Evolutionary conservation across 1,140 invertebrate genomes (phyloP), one percentile per base, ranked within the genome.

Genomic region (Heliothis subflexa): DNA sequence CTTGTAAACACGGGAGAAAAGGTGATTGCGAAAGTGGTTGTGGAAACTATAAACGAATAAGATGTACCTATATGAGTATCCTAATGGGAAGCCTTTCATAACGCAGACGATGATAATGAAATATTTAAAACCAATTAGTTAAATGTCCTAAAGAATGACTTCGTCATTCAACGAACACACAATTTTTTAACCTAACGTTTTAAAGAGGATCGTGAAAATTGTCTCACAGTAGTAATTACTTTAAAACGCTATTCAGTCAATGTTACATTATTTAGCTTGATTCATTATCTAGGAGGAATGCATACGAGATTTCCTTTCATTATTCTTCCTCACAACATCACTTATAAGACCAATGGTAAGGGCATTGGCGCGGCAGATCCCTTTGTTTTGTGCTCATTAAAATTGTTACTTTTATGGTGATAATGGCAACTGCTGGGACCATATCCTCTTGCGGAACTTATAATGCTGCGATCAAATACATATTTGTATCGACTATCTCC

Each of bases 301-400:
- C 7, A 33, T 33, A 7, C 3, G 33, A 33, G 33, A 28, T 33
- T 57, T 57, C 14, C 50, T 57, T 21, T 2, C 18, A 3, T 28
- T 5, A 55, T n/a, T 45, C 61, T 13, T 28, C 14, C 14, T 40
- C 13, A 25, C 33, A 33, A 11, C 18, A 57, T 73, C 18, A 47
- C 33, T 7, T 13, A 16, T 33, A 28, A 5, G 25, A 59, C 76
- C 11, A 40, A 40, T 73, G 54, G 70, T 81, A 79, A 12, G 18
- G 54, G 62, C 61, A 21, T 16, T 21, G 54, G 47, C 12, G 75
- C 76, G 77, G 71, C 40, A 54, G 72, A 70, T 52, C 78, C 82
- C 85, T 87, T 91, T 91, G 85, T 88, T 89, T 86, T 83, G 81
- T 78, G 85, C 87, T 90, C 89, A 90, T 91, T 90, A 90, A 91